Evolutionary conservation across 2,797 vertebrate genomes (phyloP).

Genomic region (Adrianichthys oophorus): DNA sequence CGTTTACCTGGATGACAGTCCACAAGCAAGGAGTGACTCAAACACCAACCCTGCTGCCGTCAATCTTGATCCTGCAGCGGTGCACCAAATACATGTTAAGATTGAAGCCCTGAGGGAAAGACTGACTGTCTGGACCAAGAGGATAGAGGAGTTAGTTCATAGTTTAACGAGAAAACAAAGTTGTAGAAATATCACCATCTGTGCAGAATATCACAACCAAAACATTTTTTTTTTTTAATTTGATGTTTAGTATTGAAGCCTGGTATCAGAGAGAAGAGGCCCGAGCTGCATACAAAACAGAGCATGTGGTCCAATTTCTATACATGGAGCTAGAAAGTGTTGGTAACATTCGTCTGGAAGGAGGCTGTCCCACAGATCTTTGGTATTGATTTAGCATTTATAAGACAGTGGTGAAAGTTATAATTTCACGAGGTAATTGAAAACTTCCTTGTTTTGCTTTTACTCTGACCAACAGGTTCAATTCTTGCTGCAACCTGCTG

Average conservation of each 20-base stretch:
- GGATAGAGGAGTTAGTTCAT: conserved; percentile 76
- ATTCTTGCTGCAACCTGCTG: conserved; percentile 81
- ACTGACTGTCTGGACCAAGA: conserved; percentile 75
- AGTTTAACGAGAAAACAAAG: neutral
- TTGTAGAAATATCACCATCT: neutral
- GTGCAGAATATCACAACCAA: neutral
- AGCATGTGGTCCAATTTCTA: conserved; percentile 77
- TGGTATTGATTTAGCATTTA: conserved; percentile 66
- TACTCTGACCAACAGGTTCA: conserved; percentile 74
- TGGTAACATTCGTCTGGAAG: conserved; percentile 86
- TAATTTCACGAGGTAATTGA: conserved; percentile 1
- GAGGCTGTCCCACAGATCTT: conserved; percentile 77
- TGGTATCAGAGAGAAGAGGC: conserved; percentile 67
- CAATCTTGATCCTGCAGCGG: conserved; percentile 48
- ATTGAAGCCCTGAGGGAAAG: conserved; percentile 74
- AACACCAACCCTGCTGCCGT: conserved; percentile 17
- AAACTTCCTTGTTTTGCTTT: neutral
- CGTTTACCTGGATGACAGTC: conserved; percentile 7
- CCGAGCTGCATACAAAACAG: conserved; percentile 69
- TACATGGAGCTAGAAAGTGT: conserved; percentile 84
- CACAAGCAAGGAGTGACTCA: conserved; percentile 25
- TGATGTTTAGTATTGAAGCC: conserved; percentile 70
- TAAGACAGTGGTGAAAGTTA: neutral
- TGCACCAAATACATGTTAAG: conserved; percentile 75
- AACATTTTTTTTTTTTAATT: neutral